Evolutionary conservation across 2,797 vertebrate genomes (phyloP).

Genomic region (Urophycis tenuis): DNA sequence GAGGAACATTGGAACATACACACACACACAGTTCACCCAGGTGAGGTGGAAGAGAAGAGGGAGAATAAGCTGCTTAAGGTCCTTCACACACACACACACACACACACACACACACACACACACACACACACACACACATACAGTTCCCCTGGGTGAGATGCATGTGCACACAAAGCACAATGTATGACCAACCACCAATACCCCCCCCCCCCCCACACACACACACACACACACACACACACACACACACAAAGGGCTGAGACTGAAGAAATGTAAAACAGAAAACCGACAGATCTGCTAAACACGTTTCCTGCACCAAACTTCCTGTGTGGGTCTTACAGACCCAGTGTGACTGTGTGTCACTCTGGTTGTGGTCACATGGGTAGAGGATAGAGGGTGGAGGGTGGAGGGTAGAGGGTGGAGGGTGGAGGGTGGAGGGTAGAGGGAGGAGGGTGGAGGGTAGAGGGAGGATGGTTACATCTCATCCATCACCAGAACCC

Average conservation of each 20-base stretch:
- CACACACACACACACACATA: not conserved
- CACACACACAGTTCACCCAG: not conserved
- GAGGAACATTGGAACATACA: not conserved
- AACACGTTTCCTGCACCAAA: not conserved
- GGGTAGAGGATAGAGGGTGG: no score
- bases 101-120: no score
- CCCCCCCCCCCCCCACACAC: no score
- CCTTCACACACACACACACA: not conserved
- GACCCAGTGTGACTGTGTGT: not conserved
- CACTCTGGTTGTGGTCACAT: no score
- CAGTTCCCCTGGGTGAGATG: no score
- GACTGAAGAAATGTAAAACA: not conserved
- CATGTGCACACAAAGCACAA: no score
- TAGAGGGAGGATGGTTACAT: not conserved
- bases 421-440: not conserved
- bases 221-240: not conserved
- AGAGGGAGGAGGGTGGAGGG: not conserved
- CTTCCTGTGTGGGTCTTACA: not conserved
- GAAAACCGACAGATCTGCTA: not conserved
- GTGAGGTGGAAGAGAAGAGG: no score
- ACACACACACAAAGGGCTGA: not conserved
- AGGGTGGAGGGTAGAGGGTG: not conserved
- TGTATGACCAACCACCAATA: no score
- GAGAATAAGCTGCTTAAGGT: no score
- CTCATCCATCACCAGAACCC: conserved; percentile 1